Percentiles rank a stretch among this genome's conserved stretches.
Conservation (phyloP, 2,888 invertebrate species). For the Heliconius aoede region DNA sequence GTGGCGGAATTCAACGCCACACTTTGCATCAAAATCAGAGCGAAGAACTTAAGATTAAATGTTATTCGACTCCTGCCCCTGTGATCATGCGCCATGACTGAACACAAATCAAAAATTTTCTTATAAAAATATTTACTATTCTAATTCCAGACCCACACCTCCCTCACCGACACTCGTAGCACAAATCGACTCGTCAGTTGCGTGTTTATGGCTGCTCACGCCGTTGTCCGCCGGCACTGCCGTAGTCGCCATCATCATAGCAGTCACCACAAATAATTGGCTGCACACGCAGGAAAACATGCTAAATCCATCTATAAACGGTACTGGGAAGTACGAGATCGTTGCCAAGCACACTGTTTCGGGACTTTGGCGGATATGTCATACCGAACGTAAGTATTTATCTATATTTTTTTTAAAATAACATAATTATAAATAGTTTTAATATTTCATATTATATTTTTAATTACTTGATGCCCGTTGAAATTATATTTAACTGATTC, state of each 20-base stretch:
- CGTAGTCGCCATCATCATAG: slow-evolving; percentile 87
- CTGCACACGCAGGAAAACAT: slow-evolving; percentile 93
- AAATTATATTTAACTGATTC: background rate
- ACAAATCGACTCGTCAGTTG: slow-evolving; percentile 84
- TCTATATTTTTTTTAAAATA: background rate
- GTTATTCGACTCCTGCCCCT: too few relatives aligned
- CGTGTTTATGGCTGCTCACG: slow-evolving; percentile 85
- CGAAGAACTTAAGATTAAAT: too few relatives aligned
- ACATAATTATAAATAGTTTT: background rate
- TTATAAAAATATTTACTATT: background rate
- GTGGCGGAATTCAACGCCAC: too few relatives aligned
- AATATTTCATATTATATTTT: too few relatives aligned
- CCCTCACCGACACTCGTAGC: slow-evolving; percentile 77
- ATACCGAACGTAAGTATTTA: slow-evolving; percentile 88
- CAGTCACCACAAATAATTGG: slow-evolving; percentile 93
- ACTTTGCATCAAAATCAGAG: too few relatives aligned
- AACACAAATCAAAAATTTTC: background rate
- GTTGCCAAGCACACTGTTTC: slow-evolving; percentile 90
- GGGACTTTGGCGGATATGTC: slow-evolving; percentile 92
- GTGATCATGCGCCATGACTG: too few relatives aligned
- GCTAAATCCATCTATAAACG: slow-evolving; percentile 90
- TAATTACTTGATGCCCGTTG: background rate
- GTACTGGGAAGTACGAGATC: slow-evolving; percentile 88
- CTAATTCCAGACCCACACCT: slow-evolving; percentile 68
- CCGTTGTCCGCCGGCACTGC: slow-evolving; percentile 88